Conservation (phyloP, 2,888 invertebrate genomes). For the Actias luna region DNA sequence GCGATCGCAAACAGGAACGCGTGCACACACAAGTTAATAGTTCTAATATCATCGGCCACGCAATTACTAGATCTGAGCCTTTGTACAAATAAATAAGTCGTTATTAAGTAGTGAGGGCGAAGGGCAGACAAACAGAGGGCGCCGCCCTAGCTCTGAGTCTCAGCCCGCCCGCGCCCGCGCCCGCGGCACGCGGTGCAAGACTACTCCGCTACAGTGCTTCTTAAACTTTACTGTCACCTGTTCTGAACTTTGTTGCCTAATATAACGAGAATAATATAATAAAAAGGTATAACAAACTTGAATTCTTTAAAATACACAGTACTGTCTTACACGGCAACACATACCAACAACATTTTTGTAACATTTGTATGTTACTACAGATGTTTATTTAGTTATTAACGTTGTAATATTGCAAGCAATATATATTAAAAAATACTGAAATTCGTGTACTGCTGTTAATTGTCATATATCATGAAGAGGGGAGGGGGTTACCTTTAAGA, state of each 20-base stretch:
- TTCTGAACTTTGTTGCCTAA: not conserved
- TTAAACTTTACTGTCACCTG: not conserved
- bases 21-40: slow-evolving; percentile 56
- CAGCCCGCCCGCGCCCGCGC: not conserved
- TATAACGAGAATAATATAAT: too few relatives aligned
- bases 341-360: too few relatives aligned
- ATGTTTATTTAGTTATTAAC: too few relatives aligned
- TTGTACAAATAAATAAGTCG: slow-evolving; percentile 68
- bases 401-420: too few relatives aligned
- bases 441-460: too few relatives aligned
- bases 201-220: not conserved
- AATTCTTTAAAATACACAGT: too few relatives aligned
- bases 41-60: slow-evolving; percentile 59
- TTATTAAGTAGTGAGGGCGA: slow-evolving; percentile 60
- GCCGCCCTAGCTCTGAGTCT: slow-evolving; percentile 23
- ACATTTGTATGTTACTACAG: too few relatives aligned
- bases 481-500: too few relatives aligned
- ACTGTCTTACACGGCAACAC: too few relatives aligned
- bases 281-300: too few relatives aligned
- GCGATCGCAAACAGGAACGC: slow-evolving; percentile 33
- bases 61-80: slow-evolving; percentile 57
- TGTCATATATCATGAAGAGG: too few relatives aligned
- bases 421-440: too few relatives aligned
- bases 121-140: slow-evolving; percentile 54
- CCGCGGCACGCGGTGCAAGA: not conserved